Evolutionary conservation across 53 echinoderm and acorn worm species (phyloP).

Genomic region (Apostichopus leukothele): DNA sequence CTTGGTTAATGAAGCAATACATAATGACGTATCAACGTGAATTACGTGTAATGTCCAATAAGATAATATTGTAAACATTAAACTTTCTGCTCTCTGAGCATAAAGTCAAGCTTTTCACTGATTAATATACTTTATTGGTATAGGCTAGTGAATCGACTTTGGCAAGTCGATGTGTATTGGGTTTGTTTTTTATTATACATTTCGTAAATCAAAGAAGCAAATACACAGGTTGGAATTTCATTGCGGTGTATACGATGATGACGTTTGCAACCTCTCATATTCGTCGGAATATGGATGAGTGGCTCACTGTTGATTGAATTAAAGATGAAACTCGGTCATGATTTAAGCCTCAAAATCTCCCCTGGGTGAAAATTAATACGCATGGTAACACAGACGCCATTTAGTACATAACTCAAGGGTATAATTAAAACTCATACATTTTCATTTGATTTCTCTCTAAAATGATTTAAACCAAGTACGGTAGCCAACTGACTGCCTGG

Average conservation of each 20-base stretch:
- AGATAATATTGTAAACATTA: too few relatives aligned
- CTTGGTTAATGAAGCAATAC: too few relatives aligned
- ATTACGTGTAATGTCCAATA: too few relatives aligned
- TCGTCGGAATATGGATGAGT: background rate
- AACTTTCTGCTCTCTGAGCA: too few relatives aligned
- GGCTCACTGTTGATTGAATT: conserved; percentile 36
- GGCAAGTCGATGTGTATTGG: too few relatives aligned
- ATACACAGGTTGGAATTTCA: too few relatives aligned
- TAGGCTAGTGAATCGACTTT: too few relatives aligned
- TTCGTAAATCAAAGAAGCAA: too few relatives aligned
- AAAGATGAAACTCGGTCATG: conserved; percentile 44
- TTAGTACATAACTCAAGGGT: conserved; percentile 34
- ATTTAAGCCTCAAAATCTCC: conserved; percentile 6
- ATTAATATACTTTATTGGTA: too few relatives aligned
- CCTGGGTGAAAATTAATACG: conserved; percentile 26
- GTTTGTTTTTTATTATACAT: too few relatives aligned
- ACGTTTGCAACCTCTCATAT: background rate
- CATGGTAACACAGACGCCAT: conserved; percentile 34
- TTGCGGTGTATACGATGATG: background rate
- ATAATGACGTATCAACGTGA: too few relatives aligned
- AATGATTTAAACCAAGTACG: background rate
- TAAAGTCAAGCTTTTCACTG: too few relatives aligned
- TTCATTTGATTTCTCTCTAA: background rate
- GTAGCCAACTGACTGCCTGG: background rate
- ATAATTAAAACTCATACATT: conserved; percentile 33